These are phyloP conservation scores for Bucorvus abyssinicus DNA, from an alignment of 2,797 vertebrate genomes.

Conservation along the genomic window DNA sequence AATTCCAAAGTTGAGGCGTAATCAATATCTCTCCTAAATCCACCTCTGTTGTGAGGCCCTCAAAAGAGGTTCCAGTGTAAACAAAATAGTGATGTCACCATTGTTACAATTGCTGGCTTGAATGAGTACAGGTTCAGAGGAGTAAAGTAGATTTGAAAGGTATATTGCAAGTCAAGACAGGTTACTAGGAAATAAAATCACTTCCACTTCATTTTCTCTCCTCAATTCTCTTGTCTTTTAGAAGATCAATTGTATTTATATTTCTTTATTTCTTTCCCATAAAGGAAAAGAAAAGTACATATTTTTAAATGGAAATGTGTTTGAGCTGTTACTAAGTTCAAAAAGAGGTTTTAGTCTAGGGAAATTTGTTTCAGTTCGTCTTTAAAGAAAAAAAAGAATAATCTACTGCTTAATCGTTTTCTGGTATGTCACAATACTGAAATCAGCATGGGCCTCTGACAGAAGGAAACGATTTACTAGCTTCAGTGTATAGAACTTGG, in stretches of 20 bases:
- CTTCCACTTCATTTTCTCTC: conserved; percentile 13
- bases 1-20: conserved; percentile 27
- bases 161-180: conserved; percentile 45
- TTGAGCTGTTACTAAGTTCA: neutral
- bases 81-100: conserved; percentile 47
- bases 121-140: conserved; percentile 33
- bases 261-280: neutral
- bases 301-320: neutral
- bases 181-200: conserved; percentile 17
- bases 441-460: neutral
- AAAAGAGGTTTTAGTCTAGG: neutral
- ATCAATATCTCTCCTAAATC: conserved; percentile 37
- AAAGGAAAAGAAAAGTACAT: neutral
- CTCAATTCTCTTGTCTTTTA: neutral
- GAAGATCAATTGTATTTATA: neutral
- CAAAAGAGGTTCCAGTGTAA: conserved; percentile 18
- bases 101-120: conserved; percentile 9
- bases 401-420: neutral
- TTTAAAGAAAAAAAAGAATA: neutral
- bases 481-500: neutral
- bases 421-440: neutral
- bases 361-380: neutral
- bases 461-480: neutral
- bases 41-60: conserved; percentile 36
- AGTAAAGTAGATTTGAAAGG: conserved; percentile 20